Conservation (phyloP, 37 sponge, comb jelly and placozoan genomes). For the Corticium candelabrum region DNA sequence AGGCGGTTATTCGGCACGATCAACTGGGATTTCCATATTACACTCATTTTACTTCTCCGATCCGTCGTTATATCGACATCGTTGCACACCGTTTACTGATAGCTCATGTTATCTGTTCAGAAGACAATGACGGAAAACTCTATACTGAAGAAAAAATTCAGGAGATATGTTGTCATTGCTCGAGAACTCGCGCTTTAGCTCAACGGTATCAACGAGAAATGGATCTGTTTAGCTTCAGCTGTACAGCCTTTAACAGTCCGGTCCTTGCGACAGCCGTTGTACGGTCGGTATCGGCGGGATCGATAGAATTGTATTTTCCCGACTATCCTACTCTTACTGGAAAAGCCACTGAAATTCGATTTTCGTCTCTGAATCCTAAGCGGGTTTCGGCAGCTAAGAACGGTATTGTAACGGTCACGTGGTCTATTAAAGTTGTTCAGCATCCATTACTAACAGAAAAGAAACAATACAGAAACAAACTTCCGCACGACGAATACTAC, state of each 20-base stretch:
- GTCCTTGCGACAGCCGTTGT: neutral
- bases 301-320: neutral
- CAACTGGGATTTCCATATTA: neutral
- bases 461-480: too few relatives aligned
- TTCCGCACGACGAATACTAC: too few relatives aligned
- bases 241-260: neutral
- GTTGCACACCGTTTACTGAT: neutral
- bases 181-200: neutral
- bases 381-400: neutral
- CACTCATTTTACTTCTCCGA: constrained; percentile 5
- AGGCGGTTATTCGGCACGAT: neutral
- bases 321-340: neutral
- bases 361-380: neutral
- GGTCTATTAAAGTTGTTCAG: too few relatives aligned
- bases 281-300: neutral
- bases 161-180: neutral
- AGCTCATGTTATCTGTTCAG: neutral
- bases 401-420: too few relatives aligned
- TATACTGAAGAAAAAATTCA: neutral
- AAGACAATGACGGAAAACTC: neutral
- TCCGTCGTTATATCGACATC: neutral
- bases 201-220: neutral
- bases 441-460: too few relatives aligned
- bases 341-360: neutral
- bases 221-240: neutral